phyloP scores from a whole-genome alignment of 2,113 vertebrate species.

The Mesembrinibis cayennensis region DNA sequence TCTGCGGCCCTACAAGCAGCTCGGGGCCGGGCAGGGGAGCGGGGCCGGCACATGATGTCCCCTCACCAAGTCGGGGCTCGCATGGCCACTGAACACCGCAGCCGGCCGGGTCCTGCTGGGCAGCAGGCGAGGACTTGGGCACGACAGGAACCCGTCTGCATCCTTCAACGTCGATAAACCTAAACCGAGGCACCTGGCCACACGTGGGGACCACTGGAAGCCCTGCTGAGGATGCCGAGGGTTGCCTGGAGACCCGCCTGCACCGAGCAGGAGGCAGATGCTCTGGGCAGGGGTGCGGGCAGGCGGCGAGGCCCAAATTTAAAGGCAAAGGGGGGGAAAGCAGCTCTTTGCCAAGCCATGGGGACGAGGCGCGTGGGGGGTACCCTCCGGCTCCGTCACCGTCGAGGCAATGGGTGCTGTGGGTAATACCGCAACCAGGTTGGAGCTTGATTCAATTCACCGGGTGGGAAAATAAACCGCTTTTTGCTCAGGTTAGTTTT shows the following conservation, averaged over 20 bases:
- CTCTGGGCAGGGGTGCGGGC: background rate
- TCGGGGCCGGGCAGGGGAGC: accelerated
- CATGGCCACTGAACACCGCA: accelerated
- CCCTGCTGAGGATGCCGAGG: background rate
- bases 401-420: accelerated
- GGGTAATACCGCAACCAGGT: background rate
- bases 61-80: background rate
- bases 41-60: accelerated
- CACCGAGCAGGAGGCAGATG: background rate
- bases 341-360: background rate
- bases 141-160: background rate
- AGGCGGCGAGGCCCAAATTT: background rate
- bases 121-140: background rate
- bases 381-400: background rate
- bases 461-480: background rate
- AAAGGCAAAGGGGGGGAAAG: background rate
- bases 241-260: background rate
- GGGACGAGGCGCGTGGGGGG: accelerated
- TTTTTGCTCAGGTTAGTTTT: background rate
- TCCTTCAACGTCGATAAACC: background rate
- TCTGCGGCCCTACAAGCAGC: background rate
- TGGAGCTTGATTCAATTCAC: background rate
- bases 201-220: background rate
- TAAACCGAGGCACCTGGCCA: background rate
- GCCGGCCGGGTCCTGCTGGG: background rate